phyloP scores from a whole-genome alignment of 2,113 vertebrate species.

The Neofelis nebulosa region DNA sequence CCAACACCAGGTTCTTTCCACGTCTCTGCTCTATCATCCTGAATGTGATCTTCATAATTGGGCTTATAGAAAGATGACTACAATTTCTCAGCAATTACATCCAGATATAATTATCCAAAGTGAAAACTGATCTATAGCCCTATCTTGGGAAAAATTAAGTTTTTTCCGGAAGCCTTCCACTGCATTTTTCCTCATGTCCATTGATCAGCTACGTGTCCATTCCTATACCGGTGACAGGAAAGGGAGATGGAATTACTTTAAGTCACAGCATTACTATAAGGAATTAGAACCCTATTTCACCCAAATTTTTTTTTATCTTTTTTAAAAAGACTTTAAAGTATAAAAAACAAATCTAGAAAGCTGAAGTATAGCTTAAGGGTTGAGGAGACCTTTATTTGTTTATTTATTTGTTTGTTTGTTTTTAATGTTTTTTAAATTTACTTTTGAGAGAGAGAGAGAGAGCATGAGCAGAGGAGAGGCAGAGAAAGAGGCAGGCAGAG shows the following conservation, averaged over 20 bases:
- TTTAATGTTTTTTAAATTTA: too few relatives aligned
- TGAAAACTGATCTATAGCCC: background rate
- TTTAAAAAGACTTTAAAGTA: background rate
- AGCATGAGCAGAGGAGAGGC: too few relatives aligned
- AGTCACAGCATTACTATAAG: background rate
- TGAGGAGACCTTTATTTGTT: background rate
- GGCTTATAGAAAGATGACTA: background rate
- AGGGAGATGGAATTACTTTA: background rate
- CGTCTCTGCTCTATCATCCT: background rate
- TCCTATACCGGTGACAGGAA: background rate
- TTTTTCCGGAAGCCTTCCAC: background rate
- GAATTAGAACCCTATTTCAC: background rate
- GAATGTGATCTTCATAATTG: background rate
- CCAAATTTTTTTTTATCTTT: background rate
- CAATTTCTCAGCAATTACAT: background rate
- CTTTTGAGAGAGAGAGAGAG: too few relatives aligned
- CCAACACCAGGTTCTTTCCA: background rate
- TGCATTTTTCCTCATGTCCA: background rate
- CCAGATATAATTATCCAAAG: background rate
- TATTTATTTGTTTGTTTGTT: too few relatives aligned
- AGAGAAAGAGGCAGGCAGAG: too few relatives aligned
- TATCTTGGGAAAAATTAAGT: background rate
- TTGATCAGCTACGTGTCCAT: background rate
- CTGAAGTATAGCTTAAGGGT: background rate
- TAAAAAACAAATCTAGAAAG: slow-evolving; percentile 29